A percentile compares a stretch with the other conserved stretches of the same genome.
Conservation (phyloP, 2,888 invertebrate genomes). For the Acanthacorydalis orientalis region DNA sequence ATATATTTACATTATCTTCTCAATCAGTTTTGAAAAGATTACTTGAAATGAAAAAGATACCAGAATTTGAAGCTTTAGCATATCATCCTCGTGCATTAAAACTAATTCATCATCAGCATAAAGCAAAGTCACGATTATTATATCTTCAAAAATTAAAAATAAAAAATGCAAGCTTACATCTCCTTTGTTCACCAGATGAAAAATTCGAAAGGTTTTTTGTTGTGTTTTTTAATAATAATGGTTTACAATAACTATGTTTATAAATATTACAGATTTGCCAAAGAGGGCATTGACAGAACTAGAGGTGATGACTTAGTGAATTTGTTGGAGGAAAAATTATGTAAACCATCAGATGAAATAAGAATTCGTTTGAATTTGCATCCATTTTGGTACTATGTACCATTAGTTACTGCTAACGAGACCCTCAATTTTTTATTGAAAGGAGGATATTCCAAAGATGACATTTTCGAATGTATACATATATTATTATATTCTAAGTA, state of each 20-base stretch:
- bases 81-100: conserved; percentile 40
- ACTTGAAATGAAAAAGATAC: conserved; percentile 32
- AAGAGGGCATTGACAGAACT: conserved; percentile 37
- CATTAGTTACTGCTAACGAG: conserved; percentile 37
- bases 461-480: conserved; percentile 42
- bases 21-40: conserved; percentile 39
- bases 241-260: too few species aligned
- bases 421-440: conserved; percentile 36
- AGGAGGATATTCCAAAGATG: conserved; percentile 30
- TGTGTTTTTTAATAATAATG: too few species aligned
- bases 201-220: conserved; percentile 3
- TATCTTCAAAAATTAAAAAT: conserved; percentile 31
- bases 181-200: conserved; percentile 22
- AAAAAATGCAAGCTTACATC: conserved; percentile 28
- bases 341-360: conserved; percentile 17
- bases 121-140: conserved; percentile 29
- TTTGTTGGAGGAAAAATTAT: conserved; percentile 25
- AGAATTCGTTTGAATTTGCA: conserved; percentile 32
- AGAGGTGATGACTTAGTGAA: conserved; percentile 26
- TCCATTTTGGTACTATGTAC: conserved; percentile 45
- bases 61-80: conserved; percentile 41
- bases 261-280: conserved; percentile 27
- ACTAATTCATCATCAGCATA: conserved; percentile 31
- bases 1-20: conserved; percentile 38
- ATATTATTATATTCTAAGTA: conserved; percentile 53